These are phyloP conservation scores for Phycodurus eques DNA, from an alignment of 2,113 vertebrate species.

Conservation along the genomic window DNA sequence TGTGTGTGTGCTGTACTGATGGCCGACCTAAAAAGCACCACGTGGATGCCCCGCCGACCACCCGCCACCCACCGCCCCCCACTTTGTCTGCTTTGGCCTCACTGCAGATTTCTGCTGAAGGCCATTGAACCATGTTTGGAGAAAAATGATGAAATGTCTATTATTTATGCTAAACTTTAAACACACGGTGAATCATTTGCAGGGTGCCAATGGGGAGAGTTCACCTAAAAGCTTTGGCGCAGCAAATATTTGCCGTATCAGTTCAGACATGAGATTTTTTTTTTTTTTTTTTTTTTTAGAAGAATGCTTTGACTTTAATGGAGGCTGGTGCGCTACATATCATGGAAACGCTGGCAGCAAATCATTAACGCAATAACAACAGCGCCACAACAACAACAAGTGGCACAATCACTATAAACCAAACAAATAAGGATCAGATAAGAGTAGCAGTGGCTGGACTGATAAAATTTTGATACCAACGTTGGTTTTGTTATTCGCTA, in stretches of 20 bases:
- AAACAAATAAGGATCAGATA: background rate
- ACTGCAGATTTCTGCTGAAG: constrained; percentile 3
- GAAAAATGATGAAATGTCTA: constrained; percentile 4
- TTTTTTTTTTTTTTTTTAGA: background rate
- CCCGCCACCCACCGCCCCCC: background rate
- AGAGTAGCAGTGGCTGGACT: background rate
- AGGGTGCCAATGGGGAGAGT: background rate
- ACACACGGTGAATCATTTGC: constrained; percentile 18
- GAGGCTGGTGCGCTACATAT: background rate
- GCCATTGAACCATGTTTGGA: constrained; percentile 26
- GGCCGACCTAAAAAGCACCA: background rate
- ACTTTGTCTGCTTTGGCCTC: background rate
- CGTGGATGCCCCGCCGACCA: too few relatives aligned
- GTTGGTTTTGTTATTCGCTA: background rate
- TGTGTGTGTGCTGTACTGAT: background rate
- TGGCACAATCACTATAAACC: background rate
- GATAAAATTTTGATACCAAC: background rate
- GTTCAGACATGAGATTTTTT: background rate
- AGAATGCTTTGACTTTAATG: background rate
- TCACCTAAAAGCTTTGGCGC: constrained; percentile 5
- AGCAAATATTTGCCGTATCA: background rate
- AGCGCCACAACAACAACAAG: background rate
- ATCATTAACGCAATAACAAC: background rate
- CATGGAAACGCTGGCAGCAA: background rate
- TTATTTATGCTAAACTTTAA: constrained; percentile 31